Evolutionary conservation across 2,113 vertebrate species (phyloP).

Genomic region (Mastomys coucha): DNA sequence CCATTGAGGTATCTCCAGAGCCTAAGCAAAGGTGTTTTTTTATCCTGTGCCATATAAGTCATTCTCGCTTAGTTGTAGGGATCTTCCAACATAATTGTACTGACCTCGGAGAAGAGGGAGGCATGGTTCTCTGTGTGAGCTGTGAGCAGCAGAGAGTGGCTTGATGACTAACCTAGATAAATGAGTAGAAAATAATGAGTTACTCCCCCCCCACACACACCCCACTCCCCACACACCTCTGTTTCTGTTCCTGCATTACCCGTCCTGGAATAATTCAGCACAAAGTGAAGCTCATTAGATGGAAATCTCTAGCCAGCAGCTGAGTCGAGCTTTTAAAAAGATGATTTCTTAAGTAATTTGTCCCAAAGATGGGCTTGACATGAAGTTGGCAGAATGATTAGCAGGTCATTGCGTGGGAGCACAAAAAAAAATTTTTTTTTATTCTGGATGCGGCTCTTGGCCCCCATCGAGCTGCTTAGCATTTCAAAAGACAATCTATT

Average conservation of each 20-base stretch:
- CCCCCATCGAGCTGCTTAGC: constrained; percentile 67
- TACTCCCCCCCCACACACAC: neutral
- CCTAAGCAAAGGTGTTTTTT: neutral
- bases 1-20: neutral
- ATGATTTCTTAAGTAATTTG: constrained; percentile 77
- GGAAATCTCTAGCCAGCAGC: constrained; percentile 65
- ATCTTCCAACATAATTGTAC: neutral
- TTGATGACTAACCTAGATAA: constrained; percentile 44
- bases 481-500: constrained; percentile 72
- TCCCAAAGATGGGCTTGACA: constrained; percentile 77
- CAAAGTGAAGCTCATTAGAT: constrained; percentile 67
- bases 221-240: neutral
- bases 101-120: neutral
- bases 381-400: constrained; percentile 68
- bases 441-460: constrained; percentile 53
- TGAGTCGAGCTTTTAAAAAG: constrained; percentile 66
- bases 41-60: neutral
- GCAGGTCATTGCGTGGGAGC: constrained; percentile 68
- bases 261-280: constrained; percentile 60
- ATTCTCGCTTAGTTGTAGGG: neutral
- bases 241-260: constrained; percentile 58
- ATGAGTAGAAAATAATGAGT: constrained; percentile 50
- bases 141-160: neutral
- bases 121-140: neutral
- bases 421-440: neutral